Percentiles rank a stretch among this genome's conserved stretches.
Evolutionary conservation across 2,888 invertebrate species (phyloP).

Genomic region (Eristalinus aeneus): DNA sequence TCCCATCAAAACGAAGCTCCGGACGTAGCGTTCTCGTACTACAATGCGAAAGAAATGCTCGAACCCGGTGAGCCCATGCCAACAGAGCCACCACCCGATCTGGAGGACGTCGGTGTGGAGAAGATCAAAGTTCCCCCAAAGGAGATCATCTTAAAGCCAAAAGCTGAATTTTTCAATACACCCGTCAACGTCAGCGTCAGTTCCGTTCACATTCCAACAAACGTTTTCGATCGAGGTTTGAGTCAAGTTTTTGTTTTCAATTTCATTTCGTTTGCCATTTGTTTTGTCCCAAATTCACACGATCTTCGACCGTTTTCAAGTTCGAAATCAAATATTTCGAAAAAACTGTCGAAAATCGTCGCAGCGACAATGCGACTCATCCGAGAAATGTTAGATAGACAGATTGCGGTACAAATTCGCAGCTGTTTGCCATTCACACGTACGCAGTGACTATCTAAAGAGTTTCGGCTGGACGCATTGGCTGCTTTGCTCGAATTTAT

Average conservation of each 20-base stretch:
- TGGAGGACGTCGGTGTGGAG: slow-evolving; percentile 83
- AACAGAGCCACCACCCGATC: slow-evolving; percentile 81
- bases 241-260: slow-evolving; percentile 44
- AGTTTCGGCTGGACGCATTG: slow-evolving; percentile 61
- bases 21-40: slow-evolving; percentile 85
- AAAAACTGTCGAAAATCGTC: slow-evolving; percentile 8
- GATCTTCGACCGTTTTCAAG: slow-evolving; percentile 4
- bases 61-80: slow-evolving; percentile 82
- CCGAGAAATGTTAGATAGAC: slow-evolving; percentile 72
- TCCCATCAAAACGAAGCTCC: slow-evolving; percentile 83
- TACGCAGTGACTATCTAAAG: slow-evolving; percentile 72
- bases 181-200: slow-evolving; percentile 90
- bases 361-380: slow-evolving; percentile 3
- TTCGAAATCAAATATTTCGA: too few relatives aligned
- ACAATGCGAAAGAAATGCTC: slow-evolving; percentile 87
- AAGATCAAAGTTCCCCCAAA: slow-evolving; percentile 83
- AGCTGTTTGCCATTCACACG: not conserved
- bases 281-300: not conserved
- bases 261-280: slow-evolving; percentile 10
- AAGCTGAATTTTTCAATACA: slow-evolving; percentile 89
- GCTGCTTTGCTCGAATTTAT: not conserved
- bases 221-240: slow-evolving; percentile 94
- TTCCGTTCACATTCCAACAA: slow-evolving; percentile 97
- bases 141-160: slow-evolving; percentile 85
- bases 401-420: slow-evolving; percentile 51